Percentiles rank a stretch among this genome's conserved stretches.
phyloP scores from a whole-genome alignment of 2,113 vertebrate species.

The Crotalus horridus region DNA sequence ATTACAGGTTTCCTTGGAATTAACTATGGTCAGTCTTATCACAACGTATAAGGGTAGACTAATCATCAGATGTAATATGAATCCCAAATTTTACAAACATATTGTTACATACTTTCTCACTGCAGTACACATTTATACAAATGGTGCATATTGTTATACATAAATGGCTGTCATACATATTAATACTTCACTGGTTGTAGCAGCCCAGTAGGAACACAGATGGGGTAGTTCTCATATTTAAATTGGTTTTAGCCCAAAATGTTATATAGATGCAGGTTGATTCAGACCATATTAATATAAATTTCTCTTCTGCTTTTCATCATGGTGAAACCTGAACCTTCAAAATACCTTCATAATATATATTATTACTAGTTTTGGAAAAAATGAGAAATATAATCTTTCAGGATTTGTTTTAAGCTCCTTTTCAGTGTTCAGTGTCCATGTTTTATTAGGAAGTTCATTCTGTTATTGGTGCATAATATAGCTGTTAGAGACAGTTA shows the following conservation, averaged over 20 bases:
- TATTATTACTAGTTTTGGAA: not conserved
- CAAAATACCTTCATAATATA: not conserved
- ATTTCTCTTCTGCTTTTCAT: not conserved
- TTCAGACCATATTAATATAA: not conserved
- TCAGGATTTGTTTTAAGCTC: not conserved
- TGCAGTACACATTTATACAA: not conserved
- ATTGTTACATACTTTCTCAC: not conserved
- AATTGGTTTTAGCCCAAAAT: not conserved
- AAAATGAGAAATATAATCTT: not conserved
- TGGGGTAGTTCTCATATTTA: not conserved
- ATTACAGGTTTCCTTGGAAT: not conserved
- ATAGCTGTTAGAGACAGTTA: not conserved
- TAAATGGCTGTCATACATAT: not conserved
- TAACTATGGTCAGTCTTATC: not conserved
- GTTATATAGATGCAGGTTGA: not conserved
- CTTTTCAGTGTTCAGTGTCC: not conserved
- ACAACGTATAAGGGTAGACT: not conserved
- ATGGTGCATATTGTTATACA: not conserved
- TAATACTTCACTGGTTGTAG: not conserved
- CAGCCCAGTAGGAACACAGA: not conserved
- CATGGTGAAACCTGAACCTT: constrained; percentile 29
- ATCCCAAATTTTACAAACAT: not conserved
- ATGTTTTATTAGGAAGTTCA: not conserved
- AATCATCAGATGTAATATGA: not conserved
- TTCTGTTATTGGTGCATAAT: not conserved